Base-by-base conservation (phyloP, 92 coral and sea anemone species). In the Epizoanthus scotinus region DNA sequence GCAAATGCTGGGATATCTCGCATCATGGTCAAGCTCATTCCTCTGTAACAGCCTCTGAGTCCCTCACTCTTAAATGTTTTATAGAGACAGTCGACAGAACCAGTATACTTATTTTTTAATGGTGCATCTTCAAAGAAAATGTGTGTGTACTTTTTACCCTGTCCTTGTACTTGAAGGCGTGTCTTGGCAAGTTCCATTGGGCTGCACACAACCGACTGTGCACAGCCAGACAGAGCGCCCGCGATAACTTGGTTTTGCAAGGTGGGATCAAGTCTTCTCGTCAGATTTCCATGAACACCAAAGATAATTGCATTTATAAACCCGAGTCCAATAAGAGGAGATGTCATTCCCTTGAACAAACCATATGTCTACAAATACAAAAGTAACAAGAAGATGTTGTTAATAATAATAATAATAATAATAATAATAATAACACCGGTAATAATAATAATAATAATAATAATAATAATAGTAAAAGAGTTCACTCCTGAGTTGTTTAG, bases 161-260 rank as follows among this genome's bases (percentile, higher is more conserved):
- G 89, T n/a, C 88, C 93, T 70, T 96, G 99, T n/a, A 96, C 88
- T 78, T 96, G 99, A 34, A 93, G 90, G 34, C 91, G 91, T 6
- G 94, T 91, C 71, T 96, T 96, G 25, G 97, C 98, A 29, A 96
- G 81, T 69, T 96, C 99, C 94, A 96, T 84, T 17, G 99, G 99
- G 26, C 91, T 89, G 49, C 90, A 85, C 3, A 93, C 87, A 47
- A 93, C 54, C 3, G 95, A 92, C 59, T 96, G 99, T 10, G 87
- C 94, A 26, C 92, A 86, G 8, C 99, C 99, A 19, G 96, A 92
- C 8, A 96, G 29, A 10, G 89, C 86, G 3, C 98, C 98, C 9
- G 99, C 89, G 25, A 93, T 36, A 67, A 84, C 82, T 70, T 93
- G 90, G 54, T 86, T 86, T 12, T 70, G 62, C 34, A 78, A 31